Conservation (phyloP, 2,797 vertebrate genomes). For the Tadarida brasiliensis region DNA sequence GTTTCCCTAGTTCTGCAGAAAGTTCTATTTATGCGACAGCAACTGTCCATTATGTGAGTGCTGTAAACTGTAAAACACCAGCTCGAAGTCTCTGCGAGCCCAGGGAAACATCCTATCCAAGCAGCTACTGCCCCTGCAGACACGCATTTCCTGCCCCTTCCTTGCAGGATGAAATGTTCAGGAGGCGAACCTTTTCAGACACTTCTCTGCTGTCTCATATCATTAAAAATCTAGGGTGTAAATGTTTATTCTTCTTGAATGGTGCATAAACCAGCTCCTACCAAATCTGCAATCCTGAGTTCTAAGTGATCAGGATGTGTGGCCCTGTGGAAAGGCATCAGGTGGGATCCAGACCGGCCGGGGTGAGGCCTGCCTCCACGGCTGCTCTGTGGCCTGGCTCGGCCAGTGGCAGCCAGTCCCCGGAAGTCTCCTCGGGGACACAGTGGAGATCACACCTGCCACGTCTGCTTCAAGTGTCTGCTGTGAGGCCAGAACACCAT, state of each 20-base stretch:
- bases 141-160: not conserved
- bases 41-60: not conserved
- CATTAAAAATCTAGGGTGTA: constrained; percentile 19
- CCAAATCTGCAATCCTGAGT: not conserved
- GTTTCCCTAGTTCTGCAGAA: not conserved
- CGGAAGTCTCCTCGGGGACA: not conserved
- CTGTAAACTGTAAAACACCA: not conserved
- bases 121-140: not conserved
- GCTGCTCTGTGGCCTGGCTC: not conserved
- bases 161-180: not conserved
- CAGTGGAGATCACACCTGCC: fast-evolving
- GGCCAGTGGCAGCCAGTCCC: not conserved
- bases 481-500: not conserved
- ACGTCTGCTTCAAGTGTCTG: not conserved
- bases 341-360: not conserved
- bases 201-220: constrained; percentile 53
- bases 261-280: not conserved
- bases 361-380: not conserved
- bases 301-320: not conserved
- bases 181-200: constrained; percentile 38
- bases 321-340: not conserved
- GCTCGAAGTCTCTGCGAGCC: not conserved
- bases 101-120: not conserved
- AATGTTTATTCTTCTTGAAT: constrained; percentile 65
- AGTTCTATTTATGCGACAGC: not conserved